Base-by-base conservation (phyloP, 2,113 vertebrate species). In the Pogona vitticeps region DNA sequence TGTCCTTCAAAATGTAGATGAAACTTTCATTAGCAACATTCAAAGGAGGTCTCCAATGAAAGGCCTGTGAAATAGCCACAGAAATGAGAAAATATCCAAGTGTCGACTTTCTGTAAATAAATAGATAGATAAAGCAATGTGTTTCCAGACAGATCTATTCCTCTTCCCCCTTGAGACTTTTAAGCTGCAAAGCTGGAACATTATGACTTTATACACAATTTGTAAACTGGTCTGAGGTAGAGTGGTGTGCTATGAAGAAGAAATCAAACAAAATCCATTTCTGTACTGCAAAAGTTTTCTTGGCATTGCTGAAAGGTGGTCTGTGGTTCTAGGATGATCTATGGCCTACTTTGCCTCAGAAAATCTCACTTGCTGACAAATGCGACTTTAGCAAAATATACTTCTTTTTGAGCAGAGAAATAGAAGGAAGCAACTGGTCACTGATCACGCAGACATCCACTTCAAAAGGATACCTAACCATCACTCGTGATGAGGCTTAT, bases 401-500 rank as follows among this genome's bases (percentile, higher is more conserved):
- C 87, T 93, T 84, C 0, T n/a, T 84, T 88, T 84, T 83, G 79
- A 79, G n/a, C 26, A 46, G 36, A 90, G 78, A 80, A n/a, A 90
- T 91, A 28, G 40, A 81, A 90, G 63, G n/a, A 63, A 36, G 28
- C 63, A 28, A 65, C 31, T 46, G 36, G 31, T 87, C 92, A 91
- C 80, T 21, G 1, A 20, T 1, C 86, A 89, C 0, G 3, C n/a
- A 80, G 71, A 82, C 70, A 65, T 36, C 38, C 83, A 70, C 56
- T 86, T 94, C 78, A 85, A 59, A 82, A 59, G 82, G 92, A 85
- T 86, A 80, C 86, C 40, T 78, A 82, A 76, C 33, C 52, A 84
- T 86, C 26, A 78, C 77, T 85, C 75, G 70, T 86, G 61, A 91
- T 71, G 65, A 83, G 38, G 0, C 0, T 76, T 88, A 36, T 2